Evolutionary conservation across 2,113 vertebrate genomes (phyloP).

Genomic region (Monarcha castaneiventris): DNA sequence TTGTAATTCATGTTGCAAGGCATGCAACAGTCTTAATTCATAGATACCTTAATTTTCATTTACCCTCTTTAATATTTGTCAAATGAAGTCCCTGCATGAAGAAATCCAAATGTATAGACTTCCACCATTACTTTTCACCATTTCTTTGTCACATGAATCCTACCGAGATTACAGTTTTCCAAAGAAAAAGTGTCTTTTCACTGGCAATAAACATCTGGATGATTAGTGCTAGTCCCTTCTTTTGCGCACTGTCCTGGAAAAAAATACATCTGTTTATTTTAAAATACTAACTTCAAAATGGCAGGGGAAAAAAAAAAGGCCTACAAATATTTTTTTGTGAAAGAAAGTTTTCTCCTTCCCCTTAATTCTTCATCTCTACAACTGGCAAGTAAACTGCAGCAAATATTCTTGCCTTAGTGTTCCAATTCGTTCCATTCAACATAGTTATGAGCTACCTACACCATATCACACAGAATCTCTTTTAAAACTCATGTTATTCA

Average conservation of each 20-base stretch:
- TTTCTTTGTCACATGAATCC: neutral
- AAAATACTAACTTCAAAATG: neutral
- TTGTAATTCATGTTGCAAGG: neutral
- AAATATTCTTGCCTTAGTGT: neutral
- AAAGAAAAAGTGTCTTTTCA: neutral
- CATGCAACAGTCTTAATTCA: neutral
- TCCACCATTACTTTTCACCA: neutral
- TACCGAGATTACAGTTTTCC: neutral
- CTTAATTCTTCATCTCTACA: neutral
- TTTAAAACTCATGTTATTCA: neutral
- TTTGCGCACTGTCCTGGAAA: neutral
- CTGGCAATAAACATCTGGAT: neutral
- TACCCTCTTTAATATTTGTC: neutral
- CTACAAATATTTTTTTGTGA: neutral
- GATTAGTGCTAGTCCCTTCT: neutral
- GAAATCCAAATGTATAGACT: neutral
- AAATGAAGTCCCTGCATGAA: neutral
- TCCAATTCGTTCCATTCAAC: neutral
- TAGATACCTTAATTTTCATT: neutral
- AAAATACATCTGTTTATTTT: neutral
- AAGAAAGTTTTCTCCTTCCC: neutral
- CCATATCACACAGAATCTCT: neutral
- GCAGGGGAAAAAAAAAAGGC: rapidly evolving
- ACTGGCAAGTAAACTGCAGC: neutral
- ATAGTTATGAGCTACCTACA: neutral